A percentile compares a stretch with the other conserved stretches of the same genome.
Evolutionary conservation across 2,888 invertebrate species (phyloP).

Genomic region (Drymonia ruficornis): DNA sequence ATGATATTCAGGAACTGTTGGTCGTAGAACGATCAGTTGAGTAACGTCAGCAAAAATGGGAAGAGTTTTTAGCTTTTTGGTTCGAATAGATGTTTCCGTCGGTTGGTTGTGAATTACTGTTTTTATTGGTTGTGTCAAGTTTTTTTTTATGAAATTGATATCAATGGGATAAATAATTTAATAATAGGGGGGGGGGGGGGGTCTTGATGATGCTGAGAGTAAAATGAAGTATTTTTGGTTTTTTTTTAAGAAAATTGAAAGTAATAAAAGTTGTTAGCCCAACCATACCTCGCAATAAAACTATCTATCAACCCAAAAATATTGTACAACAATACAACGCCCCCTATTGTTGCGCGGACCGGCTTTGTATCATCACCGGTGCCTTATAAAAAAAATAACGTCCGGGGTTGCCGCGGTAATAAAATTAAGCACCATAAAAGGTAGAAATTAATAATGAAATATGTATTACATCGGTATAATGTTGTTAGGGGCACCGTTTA

Average conservation of each 20-base stretch:
- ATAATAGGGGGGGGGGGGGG: no score
- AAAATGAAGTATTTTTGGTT: no score
- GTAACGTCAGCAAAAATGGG: constrained; percentile 51
- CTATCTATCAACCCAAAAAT: constrained; percentile 64
- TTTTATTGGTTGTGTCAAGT: no score
- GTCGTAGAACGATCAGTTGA: constrained; percentile 53
- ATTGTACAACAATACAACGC: constrained; percentile 82
- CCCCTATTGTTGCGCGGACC: constrained; percentile 68
- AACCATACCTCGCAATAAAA: constrained; percentile 55
- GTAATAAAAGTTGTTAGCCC: constrained; percentile 25
- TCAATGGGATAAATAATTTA: no score
- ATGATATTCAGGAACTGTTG: constrained; percentile 73
- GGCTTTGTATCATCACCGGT: constrained; percentile 60
- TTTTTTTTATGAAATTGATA: no score
- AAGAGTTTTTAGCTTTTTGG: constrained; percentile 21
- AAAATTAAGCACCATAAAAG: constrained; percentile 81
- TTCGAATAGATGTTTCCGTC: neutral
- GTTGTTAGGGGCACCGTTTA: constrained; percentile 77
- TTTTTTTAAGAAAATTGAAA: neutral
- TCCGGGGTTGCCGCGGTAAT: constrained; percentile 72
- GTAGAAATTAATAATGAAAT: constrained; percentile 82
- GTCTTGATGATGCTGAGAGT: no score
- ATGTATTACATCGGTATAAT: constrained; percentile 84
- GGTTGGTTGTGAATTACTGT: no score
- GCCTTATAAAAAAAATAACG: constrained; percentile 58